These are phyloP conservation scores for Shargacucullia verbasci DNA, from an alignment of 2,888 invertebrate species.

Conservation along the genomic window DNA sequence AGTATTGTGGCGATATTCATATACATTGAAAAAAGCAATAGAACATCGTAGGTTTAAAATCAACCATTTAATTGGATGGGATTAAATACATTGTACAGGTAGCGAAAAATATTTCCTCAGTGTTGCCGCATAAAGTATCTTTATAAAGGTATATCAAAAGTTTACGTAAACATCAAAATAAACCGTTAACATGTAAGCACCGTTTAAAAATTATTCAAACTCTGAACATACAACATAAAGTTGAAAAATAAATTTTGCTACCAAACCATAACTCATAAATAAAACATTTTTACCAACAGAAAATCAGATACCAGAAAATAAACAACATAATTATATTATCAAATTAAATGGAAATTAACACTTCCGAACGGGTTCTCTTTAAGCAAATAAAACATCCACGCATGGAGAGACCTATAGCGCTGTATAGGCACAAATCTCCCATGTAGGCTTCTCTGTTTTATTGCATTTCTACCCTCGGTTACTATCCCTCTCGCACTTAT, in stretches of 20 bases:
- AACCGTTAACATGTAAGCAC: constrained; percentile 9
- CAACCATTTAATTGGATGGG: too few relatives aligned
- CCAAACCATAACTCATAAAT: constrained; percentile 10
- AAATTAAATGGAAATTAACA: constrained; percentile 81
- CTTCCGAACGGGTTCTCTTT: constrained; percentile 66
- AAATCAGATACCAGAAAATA: constrained; percentile 39
- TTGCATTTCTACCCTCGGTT: constrained; percentile 74
- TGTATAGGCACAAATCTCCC: constrained; percentile 77
- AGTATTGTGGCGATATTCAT: too few relatives aligned
- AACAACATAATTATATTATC: constrained; percentile 68
- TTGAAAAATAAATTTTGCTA: constrained; percentile 2
- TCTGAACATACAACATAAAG: background rate
- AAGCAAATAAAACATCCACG: constrained; percentile 76
- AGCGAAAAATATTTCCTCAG: too few relatives aligned
- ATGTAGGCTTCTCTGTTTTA: constrained; percentile 77
- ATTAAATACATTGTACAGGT: too few relatives aligned
- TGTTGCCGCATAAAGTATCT: too few relatives aligned
- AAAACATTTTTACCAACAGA: constrained; percentile 48
- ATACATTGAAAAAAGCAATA: too few relatives aligned
- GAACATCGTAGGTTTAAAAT: too few relatives aligned
- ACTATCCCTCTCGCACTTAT: constrained; percentile 67
- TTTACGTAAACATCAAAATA: background rate
- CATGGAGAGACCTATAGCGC: constrained; percentile 65
- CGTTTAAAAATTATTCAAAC: constrained; percentile 4
- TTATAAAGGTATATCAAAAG: background rate